Base-by-base conservation (phyloP, 2,797 vertebrate species). In the Cetoscarus ocellatus region DNA sequence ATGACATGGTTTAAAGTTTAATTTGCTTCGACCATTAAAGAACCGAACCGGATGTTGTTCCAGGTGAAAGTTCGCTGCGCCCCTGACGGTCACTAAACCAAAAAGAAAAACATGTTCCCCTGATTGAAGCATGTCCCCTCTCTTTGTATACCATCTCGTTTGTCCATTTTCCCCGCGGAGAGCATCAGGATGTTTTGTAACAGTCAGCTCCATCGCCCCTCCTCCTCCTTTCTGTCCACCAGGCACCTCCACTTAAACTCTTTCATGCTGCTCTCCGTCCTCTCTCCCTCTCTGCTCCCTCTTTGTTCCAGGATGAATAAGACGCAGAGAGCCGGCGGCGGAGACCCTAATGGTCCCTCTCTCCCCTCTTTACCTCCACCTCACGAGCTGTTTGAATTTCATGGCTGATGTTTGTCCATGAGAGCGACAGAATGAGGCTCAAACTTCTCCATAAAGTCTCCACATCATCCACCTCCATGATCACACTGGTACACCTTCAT, bases 261-360 rank as follows among this genome's bases (percentile, higher is more conserved):
- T 89, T 85, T 91, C 79, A 89, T 83, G 85, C 75, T 61, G 73
- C 84, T 65, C 75, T 36, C 73, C 63, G 53, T 36, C 15, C 49
- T 38, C 54, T 43, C 34, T 19, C 11, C 15, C 9, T 7, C 64
- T 47, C 71, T 64, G 10, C 12, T 1, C 49, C 55, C 11, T 0
- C 80, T 93, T 91, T 92, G 86, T 92, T 73, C 67, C 44, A 47
- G 58, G 55, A 85, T 88, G 89, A 91, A 91, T 88, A 65, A 67
- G 80, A 80, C 0, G 82, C 72, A 50, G 76, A 75, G 79, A 83
- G 86, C 83, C 61, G 45, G 44, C 12, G 85, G 74, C 78, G 68
- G 74, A 75, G 85, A 64, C 78, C 83, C 77, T 90, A 91, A 90
- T 89, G 87, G 77, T 54, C 45, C 77, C 73, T 70, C 69, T 54